Conservation (phyloP, 1,140 invertebrate genomes). For the Chrysomallon squamiferum region DNA sequence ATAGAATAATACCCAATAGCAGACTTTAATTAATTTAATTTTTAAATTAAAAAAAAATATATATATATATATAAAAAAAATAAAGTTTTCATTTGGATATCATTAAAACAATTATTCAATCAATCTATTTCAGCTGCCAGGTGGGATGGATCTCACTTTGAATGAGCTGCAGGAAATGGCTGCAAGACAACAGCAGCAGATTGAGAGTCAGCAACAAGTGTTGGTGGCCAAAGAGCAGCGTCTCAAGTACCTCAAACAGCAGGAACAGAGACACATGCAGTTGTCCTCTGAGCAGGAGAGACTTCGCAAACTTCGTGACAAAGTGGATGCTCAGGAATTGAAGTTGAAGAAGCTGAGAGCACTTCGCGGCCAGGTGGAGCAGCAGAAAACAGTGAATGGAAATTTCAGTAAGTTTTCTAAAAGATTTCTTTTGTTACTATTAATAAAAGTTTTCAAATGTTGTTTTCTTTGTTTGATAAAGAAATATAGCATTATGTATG, state of each 20-base stretch:
- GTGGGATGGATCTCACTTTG: constrained; percentile 79
- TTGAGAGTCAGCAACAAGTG: constrained; percentile 89
- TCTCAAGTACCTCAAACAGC: constrained; percentile 91
- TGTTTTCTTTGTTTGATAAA: no score
- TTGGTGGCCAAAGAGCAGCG: constrained; percentile 91
- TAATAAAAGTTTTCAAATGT: no score
- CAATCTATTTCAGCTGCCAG: constrained; percentile 79
- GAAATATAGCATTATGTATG: no score
- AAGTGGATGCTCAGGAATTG: constrained; percentile 91
- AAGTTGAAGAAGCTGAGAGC: constrained; percentile 89
- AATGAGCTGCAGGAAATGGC: constrained; percentile 96
- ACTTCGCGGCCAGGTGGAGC: constrained; percentile 88
- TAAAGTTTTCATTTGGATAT: no score
- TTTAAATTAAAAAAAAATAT: no score
- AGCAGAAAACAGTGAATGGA: constrained; percentile 87
- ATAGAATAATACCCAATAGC: no score
- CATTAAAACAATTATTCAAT: no score
- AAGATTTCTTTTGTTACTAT: neutral
- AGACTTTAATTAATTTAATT: no score
- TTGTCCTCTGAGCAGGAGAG: constrained; percentile 87
- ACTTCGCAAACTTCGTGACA: constrained; percentile 83
- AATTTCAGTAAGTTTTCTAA: constrained; percentile 83
- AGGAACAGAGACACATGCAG: constrained; percentile 83
- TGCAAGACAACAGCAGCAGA: constrained; percentile 92
- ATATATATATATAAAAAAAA: no score